Evolutionary conservation across 2,888 invertebrate species (phyloP).

Genomic region (Ennomos erosarius): DNA sequence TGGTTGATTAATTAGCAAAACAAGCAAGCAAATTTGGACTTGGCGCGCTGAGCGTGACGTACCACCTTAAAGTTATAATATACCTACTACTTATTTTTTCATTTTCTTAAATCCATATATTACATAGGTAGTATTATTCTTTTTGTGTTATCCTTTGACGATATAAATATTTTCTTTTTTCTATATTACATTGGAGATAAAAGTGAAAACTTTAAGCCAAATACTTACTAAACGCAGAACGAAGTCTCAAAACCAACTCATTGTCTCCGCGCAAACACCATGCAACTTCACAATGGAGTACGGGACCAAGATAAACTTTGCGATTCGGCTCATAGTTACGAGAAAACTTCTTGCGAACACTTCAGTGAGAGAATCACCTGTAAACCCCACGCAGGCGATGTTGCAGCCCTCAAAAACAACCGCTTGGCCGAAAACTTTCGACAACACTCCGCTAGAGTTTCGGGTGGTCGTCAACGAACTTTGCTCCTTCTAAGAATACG

Average conservation of each 20-base stretch:
- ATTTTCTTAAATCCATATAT: too few relatives aligned
- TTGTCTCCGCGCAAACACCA: slow-evolving; percentile 64
- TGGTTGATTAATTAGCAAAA: too few relatives aligned
- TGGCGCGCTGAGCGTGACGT: too few relatives aligned
- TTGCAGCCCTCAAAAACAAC: slow-evolving; percentile 62
- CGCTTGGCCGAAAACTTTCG: slow-evolving; percentile 60
- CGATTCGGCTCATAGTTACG: slow-evolving; percentile 65
- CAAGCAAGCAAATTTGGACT: too few relatives aligned
- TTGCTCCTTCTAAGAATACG: slow-evolving; percentile 44
- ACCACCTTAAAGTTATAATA: too few relatives aligned
- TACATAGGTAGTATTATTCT: too few relatives aligned
- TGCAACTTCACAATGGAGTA: slow-evolving; percentile 68
- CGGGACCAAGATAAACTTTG: slow-evolving; percentile 64
- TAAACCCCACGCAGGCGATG: slow-evolving; percentile 52
- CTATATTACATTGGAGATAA: slow-evolving; percentile 4
- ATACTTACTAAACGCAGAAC: slow-evolving; percentile 58
- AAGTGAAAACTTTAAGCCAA: slow-evolving; percentile 38
- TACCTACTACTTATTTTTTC: too few relatives aligned
- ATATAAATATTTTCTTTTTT: too few relatives aligned
- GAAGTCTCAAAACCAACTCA: slow-evolving; percentile 72
- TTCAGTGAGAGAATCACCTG: slow-evolving; percentile 67
- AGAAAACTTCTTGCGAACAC: slow-evolving; percentile 61
- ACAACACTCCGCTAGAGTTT: slow-evolving; percentile 54
- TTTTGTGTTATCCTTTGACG: too few relatives aligned
- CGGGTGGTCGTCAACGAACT: slow-evolving; percentile 49